Evolutionary conservation across 2,113 vertebrate species (phyloP).

Genomic region (Felis chaus): DNA sequence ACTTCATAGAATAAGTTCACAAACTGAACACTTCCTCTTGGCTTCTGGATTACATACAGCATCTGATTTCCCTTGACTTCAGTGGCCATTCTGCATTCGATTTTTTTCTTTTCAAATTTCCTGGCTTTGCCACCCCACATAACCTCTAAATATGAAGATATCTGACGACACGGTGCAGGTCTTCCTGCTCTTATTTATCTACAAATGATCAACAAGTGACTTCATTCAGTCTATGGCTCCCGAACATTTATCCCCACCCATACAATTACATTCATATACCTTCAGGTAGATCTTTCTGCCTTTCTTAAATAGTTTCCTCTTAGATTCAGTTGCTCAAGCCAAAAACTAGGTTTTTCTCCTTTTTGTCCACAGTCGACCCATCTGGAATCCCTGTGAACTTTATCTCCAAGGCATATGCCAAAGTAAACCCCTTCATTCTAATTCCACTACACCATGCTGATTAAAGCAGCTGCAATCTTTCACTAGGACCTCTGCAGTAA

Average conservation of each 20-base stretch:
- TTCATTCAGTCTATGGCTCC: background rate
- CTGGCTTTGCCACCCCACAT: background rate
- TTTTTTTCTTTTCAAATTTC: background rate
- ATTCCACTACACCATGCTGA: rapidly evolving
- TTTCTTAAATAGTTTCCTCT: background rate
- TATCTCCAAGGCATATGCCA: background rate
- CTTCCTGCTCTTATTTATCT: background rate
- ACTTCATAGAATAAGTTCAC: background rate
- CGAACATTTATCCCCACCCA: background rate
- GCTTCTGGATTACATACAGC: background rate
- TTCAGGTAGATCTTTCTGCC: background rate
- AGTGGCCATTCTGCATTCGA: background rate
- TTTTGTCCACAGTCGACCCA: background rate
- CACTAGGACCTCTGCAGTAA: background rate
- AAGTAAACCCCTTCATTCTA: background rate
- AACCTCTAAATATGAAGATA: background rate
- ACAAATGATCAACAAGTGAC: background rate
- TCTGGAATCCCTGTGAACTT: background rate
- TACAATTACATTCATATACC: background rate
- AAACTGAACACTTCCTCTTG: background rate
- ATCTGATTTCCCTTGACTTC: background rate
- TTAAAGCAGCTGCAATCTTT: background rate
- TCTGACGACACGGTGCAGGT: background rate
- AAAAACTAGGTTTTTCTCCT: background rate
- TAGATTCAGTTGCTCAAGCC: background rate